Percentiles rank a stretch among this genome's conserved stretches.
phyloP scores from a whole-genome alignment of 2,797 vertebrate species.

The Champsocephalus gunnari region DNA sequence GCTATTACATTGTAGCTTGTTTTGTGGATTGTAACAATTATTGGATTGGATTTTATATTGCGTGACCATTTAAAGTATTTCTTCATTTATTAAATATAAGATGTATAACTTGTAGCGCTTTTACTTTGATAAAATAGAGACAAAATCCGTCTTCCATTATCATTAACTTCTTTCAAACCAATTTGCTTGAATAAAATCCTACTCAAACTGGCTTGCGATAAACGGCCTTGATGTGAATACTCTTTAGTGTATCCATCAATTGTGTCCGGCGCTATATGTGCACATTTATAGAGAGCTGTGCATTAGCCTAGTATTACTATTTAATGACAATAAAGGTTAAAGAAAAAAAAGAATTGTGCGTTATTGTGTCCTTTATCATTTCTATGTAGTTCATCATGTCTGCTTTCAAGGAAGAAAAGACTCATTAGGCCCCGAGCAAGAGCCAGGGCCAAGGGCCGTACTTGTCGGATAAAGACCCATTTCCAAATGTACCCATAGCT shows the following conservation, averaged over 20 bases:
- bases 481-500: conserved; percentile 47
- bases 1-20: background rate
- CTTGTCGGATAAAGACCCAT: conserved; percentile 41
- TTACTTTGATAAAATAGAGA: background rate
- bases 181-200: background rate
- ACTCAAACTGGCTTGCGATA: too few relatives aligned
- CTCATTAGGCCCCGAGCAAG: conserved; percentile 48
- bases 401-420: conserved; percentile 40
- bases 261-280: background rate
- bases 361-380: conserved; percentile 43
- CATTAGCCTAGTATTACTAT: background rate
- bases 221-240: background rate
- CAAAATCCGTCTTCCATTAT: background rate
- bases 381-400: conserved; percentile 33
- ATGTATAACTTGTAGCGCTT: background rate
- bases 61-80: background rate
- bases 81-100: background rate
- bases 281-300: conserved; percentile 10
- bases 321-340: too few relatives aligned
- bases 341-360: background rate
- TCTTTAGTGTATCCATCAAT: background rate
- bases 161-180: background rate
- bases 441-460: conserved; percentile 52
- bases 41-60: background rate
- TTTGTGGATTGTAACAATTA: background rate